Conservation (phyloP, 2,888 invertebrate genomes). For the Bimastos eiseni region DNA sequence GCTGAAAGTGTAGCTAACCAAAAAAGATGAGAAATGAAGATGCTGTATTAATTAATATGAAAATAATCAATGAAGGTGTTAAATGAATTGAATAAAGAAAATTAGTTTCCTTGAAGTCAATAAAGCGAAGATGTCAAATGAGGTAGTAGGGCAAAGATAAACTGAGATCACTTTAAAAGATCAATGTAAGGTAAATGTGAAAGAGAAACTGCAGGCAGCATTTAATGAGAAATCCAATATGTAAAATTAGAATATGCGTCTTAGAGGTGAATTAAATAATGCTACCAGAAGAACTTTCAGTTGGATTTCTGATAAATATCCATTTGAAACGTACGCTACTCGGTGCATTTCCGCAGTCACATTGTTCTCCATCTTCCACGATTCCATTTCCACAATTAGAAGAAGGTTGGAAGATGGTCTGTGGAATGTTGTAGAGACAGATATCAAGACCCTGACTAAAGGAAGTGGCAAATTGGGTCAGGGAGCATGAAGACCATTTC, state of each 20-base stretch:
- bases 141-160: neutral
- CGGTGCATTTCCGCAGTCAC: conserved; percentile 78
- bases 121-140: neutral
- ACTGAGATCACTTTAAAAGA: no score
- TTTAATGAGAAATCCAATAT: neutral
- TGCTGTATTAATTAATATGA: neutral
- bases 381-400: conserved; percentile 93
- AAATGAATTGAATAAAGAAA: neutral
- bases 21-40: neutral
- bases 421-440: conserved; percentile 83
- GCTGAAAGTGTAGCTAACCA: no score
- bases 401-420: neutral
- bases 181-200: neutral
- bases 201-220: neutral
- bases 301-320: neutral
- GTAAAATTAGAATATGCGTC: neutral
- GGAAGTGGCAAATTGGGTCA: conserved; percentile 85
- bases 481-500: conserved; percentile 93
- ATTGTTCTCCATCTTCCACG: conserved; percentile 93
- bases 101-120: no score
- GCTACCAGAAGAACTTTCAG: neutral
- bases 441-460: conserved; percentile 96
- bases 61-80: no score
- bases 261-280: neutral
- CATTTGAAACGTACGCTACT: neutral